phyloP scores from a whole-genome alignment of 2,113 vertebrate genomes.

The Grallaria varia region DNA sequence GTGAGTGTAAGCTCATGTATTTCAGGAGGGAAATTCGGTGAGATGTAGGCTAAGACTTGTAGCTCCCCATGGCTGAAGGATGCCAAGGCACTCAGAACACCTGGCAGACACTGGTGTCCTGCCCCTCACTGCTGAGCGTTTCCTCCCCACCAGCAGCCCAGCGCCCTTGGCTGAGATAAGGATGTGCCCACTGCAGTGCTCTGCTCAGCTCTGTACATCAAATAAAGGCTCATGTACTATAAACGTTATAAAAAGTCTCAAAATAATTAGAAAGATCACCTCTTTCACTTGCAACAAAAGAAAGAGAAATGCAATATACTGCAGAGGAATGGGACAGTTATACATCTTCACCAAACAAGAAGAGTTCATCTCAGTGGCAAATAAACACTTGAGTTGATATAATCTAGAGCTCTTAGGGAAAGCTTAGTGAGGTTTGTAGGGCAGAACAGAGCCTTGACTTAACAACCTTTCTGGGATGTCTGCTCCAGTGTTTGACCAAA shows the following conservation, averaged over 20 bases:
- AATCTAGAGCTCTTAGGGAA: neutral
- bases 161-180: neutral
- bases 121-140: neutral
- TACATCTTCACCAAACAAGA: neutral
- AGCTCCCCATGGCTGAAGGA: neutral
- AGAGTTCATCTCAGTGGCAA: neutral
- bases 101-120: rapidly evolving
- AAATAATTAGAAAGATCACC: neutral
- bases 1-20: neutral
- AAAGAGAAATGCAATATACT: neutral
- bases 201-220: neutral
- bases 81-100: neutral
- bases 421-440: neutral
- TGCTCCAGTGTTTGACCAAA: neutral
- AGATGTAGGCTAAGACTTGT: neutral
- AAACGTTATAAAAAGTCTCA: neutral
- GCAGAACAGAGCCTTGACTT: neutral
- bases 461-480: neutral
- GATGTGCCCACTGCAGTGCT: neutral
- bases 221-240: neutral
- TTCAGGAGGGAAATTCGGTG: neutral
- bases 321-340: neutral
- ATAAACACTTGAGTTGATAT: neutral
- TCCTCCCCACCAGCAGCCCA: neutral
- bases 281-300: neutral